These are phyloP conservation scores for Coelopa pilipes DNA, from an alignment of 2,888 invertebrate species.

Conservation along the genomic window DNA sequence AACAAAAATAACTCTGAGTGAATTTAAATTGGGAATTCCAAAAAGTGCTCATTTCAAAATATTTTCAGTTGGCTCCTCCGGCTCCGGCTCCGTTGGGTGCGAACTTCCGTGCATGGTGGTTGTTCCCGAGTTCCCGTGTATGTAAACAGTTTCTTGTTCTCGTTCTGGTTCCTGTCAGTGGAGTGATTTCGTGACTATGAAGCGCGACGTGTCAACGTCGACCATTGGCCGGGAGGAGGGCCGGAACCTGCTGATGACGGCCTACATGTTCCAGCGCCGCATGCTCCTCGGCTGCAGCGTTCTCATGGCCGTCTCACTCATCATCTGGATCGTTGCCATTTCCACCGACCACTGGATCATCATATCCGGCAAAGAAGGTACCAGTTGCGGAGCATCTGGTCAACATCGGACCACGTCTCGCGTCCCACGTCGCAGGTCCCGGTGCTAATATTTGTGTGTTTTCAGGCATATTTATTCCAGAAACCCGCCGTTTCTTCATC, in stretches of 20 bases:
- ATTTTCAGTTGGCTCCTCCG: constrained; percentile 19
- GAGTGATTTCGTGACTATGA: constrained; percentile 50
- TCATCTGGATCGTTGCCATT: constrained; percentile 80
- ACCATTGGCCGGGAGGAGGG: constrained; percentile 73
- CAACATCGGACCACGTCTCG: too few species aligned
- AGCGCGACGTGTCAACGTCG: constrained; percentile 70
- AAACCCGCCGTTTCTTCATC: constrained; percentile 72
- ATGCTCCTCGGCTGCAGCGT: constrained; percentile 78
- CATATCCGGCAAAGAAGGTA: constrained; percentile 67
- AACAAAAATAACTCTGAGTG: constrained; percentile 30
- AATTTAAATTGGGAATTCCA: constrained; percentile 31
- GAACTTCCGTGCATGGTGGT: constrained; percentile 32
- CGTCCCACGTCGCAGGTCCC: too few species aligned
- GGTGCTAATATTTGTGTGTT: too few species aligned
- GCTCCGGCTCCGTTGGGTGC: not conserved
- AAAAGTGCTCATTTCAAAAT: constrained; percentile 24
- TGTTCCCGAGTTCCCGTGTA: constrained; percentile 24
- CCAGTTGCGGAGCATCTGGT: not conserved
- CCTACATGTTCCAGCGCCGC: constrained; percentile 76
- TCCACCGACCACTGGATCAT: constrained; percentile 80
- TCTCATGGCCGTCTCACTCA: constrained; percentile 73
- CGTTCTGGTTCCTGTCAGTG: not conserved
- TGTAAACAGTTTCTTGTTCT: constrained; percentile 8
- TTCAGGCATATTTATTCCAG: constrained; percentile 71
- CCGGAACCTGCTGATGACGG: constrained; percentile 71